Evolutionary conservation across 37 sponge, comb jelly and placozoan species (phyloP), one percentile per base, ranked within the genome.

Genomic region (Chondrosia reniformis): DNA sequence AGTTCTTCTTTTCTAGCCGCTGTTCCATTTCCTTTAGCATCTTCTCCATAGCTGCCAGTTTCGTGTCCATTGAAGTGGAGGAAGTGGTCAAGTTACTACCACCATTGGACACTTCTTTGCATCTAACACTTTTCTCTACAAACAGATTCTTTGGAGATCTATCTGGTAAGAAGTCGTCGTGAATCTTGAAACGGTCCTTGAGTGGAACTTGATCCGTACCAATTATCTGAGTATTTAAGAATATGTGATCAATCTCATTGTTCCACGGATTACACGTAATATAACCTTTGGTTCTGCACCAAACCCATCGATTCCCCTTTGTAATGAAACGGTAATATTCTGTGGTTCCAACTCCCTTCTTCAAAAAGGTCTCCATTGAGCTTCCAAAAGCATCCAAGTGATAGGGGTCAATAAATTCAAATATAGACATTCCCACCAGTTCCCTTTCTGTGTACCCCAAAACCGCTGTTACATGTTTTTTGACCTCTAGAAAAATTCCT

Each of bases 221-320:
- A 0, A 90, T 77, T 1, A 85, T 61, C 42, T 80, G 65, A 39
- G 37, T 79, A 17, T 78, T 31, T 24, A 90, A 52, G 3, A 90
- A 76, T 21, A 90, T 74, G 43, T 90, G 90, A 43, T 90, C 90
- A 4, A 76, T 79, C 55, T 85, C 85, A 59, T 90, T 79, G 75
- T 82, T 90, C 90, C 90, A 90, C 0, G 90, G 90, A 58, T 90
- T 83, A 73, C 85, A 90, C 34, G 86, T 78, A 1, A 83, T 43
- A 54, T 78, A 90, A 0, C 86, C 86, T 62, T 82, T 81, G 5
- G 90, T 77, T 40, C 79, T 63, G 22, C 85, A 27, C 90, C 90
- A 90, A 5, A 90, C 12, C 32, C 52, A 85, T 12, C 79, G 66
- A 0, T 79, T 65, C 7, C 83, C 75, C 74, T 90, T 90, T 5